Percentiles rank a stretch among this genome's conserved stretches.
Conservation (phyloP, 2,113 vertebrate species). For the Coturnix japonica region DNA sequence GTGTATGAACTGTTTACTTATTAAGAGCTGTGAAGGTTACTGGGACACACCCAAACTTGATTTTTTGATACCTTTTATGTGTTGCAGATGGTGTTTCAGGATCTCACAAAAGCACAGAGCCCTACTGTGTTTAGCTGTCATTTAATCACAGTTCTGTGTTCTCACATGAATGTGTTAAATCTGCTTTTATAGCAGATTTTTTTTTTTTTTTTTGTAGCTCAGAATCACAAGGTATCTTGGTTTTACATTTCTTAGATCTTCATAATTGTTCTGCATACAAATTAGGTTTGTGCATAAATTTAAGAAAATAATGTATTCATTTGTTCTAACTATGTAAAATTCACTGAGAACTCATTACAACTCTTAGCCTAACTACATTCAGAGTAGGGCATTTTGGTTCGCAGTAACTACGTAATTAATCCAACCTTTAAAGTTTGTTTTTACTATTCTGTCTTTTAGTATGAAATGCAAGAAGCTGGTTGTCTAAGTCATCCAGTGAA, state of each 20-base stretch:
- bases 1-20: not conserved
- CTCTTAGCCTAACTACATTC: not conserved
- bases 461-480: not conserved
- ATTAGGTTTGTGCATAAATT: constrained; percentile 68
- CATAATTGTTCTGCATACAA: constrained; percentile 66
- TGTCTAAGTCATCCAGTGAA: not conserved
- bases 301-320: constrained; percentile 32
- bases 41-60: constrained; percentile 4
- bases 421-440: not conserved
- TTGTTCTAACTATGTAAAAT: constrained; percentile 27
- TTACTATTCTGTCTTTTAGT: not conserved
- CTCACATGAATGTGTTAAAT: constrained; percentile 46
- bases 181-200: constrained; percentile 26
- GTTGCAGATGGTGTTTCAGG: not conserved
- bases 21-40: not conserved
- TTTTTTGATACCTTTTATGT: constrained; percentile 17
- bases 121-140: constrained; percentile 53
- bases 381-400: not conserved
- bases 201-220: constrained; percentile 47
- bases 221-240: constrained; percentile 66
- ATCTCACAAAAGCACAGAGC: not conserved
- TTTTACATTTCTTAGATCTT: constrained; percentile 75
- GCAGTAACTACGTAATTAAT: not conserved
- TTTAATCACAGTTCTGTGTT: constrained; percentile 37
- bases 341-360: not conserved